Base-by-base conservation (phyloP, 2,797 vertebrate genomes). In the Alectoris magna region DNA sequence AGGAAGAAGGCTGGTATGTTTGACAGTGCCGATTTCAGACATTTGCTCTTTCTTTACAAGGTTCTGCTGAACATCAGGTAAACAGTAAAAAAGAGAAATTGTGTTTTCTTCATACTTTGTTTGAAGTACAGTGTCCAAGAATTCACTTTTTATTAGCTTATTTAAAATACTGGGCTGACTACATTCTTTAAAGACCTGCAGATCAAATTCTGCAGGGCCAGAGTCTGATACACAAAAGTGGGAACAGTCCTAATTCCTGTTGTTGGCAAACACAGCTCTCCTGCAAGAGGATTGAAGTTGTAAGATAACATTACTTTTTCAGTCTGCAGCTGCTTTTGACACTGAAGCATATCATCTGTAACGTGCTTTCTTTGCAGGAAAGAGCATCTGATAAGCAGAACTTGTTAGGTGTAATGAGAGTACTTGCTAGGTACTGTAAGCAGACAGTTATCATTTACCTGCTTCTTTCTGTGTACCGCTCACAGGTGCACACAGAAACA, bases 331-430 rank as follows among this genome's bases (percentile, higher is more conserved):
- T 90, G 80, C 64, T 90, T 94, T 83, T 84, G 74, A 73, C 48
- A 8, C 76, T 36, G 63, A 68, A 87, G 71, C 70, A 64, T 86
- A 53, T 22, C 38, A 53, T 22, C 38, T 77, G 64, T 36, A 60
- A 64, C 56, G 14, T 83, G 56, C 90, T 91, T 91, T 79, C 27
- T 73, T 84, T 62, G 44, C 60, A 78, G 77, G 46, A 81, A 94
- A 73, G 43, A 70, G n/a, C 17, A 43, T 51, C 88, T 82, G 71
- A 91, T 96, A 84, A 94, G 90, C 71, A 82, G 19, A 75, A 69
- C 46, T 74, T 79, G 41, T 34, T 46, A 74, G 73, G 36, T 48
- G 23, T 21, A 5, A 46, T 41, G 55, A 31, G 34, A 29, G 43
- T 58, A 59, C 75, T 78, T 59, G 19, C 53, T 55, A 51, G 51